Evolutionary conservation across 2,888 invertebrate species (phyloP).

Genomic region (Drosophila ezoana): DNA sequence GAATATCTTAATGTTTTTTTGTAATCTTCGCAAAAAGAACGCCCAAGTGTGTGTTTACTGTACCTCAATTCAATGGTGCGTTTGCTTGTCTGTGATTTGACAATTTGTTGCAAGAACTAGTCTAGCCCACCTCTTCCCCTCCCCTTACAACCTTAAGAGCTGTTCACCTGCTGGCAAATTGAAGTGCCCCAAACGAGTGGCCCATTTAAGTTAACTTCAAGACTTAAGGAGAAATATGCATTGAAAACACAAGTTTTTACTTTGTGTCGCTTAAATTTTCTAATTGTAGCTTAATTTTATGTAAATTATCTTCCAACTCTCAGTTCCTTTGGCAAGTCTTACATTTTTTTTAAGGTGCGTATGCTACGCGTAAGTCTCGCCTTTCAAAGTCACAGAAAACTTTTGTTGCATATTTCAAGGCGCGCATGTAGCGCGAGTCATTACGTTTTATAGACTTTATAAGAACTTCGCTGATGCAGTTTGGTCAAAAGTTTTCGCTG

Average conservation of each 20-base stretch:
- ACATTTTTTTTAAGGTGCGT: constrained; percentile 1
- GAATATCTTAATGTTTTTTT: no score
- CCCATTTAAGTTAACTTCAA: constrained; percentile 25
- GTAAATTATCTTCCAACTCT: constrained; percentile 43
- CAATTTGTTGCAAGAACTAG: constrained; percentile 17
- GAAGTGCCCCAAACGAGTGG: constrained; percentile 16
- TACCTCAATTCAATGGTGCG: constrained; percentile 15
- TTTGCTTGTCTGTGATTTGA: constrained; percentile 30
- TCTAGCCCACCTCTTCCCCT: neutral
- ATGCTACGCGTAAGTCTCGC: constrained; percentile 15
- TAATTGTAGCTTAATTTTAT: constrained; percentile 67
- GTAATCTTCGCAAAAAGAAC: no score
- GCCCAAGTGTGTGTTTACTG: neutral
- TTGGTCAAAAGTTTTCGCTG: constrained; percentile 66
- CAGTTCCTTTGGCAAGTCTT: constrained; percentile 18
- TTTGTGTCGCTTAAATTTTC: constrained; percentile 29
- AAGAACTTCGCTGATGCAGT: constrained; percentile 73
- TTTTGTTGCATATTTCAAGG: constrained; percentile 73
- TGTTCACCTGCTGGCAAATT: constrained; percentile 17
- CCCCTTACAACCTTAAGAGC: neutral
- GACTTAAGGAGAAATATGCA: neutral
- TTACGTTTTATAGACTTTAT: constrained; percentile 77
- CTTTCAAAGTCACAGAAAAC: constrained; percentile 66
- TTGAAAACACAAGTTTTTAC: constrained; percentile 22
- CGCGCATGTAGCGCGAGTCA: constrained; percentile 74